Base-by-base conservation (phyloP, 2,113 vertebrate species). In the Sarotherodon lohbergeri region DNA sequence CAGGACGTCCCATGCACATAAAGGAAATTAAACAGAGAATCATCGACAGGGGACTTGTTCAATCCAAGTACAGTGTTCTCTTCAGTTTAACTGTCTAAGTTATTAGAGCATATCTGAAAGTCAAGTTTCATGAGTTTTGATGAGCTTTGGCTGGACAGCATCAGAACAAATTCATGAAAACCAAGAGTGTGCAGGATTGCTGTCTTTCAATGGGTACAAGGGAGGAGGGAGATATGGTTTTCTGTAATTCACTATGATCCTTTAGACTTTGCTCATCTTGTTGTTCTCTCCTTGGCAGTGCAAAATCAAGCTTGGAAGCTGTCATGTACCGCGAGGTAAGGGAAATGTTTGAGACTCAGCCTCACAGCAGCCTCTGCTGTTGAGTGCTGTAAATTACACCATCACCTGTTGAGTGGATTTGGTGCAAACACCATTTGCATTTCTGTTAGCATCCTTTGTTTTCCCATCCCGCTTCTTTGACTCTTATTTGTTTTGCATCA, bases 311-410 rank as follows among this genome's bases (percentile, higher is more conserved):
- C 82, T 91, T 97, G 61, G 97, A 97, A 89, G 97, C 97, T 3
- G 97, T 97, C 48, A 97, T 97, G 96, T 97, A 97, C 46, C 94
- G 97, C 5, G 97, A 97, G 96, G 97, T 97, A 93, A 96, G 96
- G 57, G 41, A 2, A 24, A 39, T 17, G 52, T 85, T 86, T 50
- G 17, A 57, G 48, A 48, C 5, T 78, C 71, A 57, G 63, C 46
- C 52, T 81, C 78, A 91, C 83, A 90, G 88, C 90, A 86, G 3
- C 89, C 87, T 88, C 90, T 90, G 85, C 88, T 92, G 91, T 81
- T 88, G 29, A 91, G 32, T 80, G 9, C 13, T 16, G 86, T n/a
- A 82, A 61, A 36, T 78, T 91, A 85, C 91, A 88, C 55, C 55
- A 54, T 54, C 66, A 84, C 19, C 73, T 10, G 10, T 81, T 84